phyloP scores from a whole-genome alignment of 2,888 invertebrate species.

The Sceliomorpha sp. region DNA sequence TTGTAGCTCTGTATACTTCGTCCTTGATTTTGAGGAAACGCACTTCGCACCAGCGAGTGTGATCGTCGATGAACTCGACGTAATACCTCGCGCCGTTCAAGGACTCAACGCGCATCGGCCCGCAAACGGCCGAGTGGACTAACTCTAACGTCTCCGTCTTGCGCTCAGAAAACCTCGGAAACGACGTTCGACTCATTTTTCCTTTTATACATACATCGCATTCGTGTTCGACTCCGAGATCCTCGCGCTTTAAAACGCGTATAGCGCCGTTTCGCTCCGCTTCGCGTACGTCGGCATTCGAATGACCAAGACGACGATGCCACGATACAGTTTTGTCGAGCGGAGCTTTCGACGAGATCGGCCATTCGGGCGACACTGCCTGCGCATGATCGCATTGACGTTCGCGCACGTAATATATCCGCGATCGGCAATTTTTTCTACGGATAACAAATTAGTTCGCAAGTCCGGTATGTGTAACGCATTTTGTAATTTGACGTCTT shows the following conservation, averaged over 20 bases:
- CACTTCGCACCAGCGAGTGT: constrained; percentile 53
- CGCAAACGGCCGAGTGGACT: constrained; percentile 39
- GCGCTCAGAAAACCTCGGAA: constrained; percentile 6
- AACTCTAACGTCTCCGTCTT: constrained; percentile 41
- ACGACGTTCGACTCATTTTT: constrained; percentile 12
- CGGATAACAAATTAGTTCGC: too few relatives aligned
- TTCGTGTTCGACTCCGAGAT: not conserved
- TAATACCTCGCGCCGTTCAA: constrained; percentile 53
- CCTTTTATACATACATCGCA: constrained; percentile 4
- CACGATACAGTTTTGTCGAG: too few relatives aligned
- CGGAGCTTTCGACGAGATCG: too few relatives aligned
- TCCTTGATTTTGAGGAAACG: constrained; percentile 50
- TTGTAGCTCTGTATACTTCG: constrained; percentile 46
- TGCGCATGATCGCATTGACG: too few relatives aligned
- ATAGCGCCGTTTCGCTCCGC: too few relatives aligned
- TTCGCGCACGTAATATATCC: too few relatives aligned
- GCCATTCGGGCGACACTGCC: too few relatives aligned
- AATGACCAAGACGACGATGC: too few relatives aligned
- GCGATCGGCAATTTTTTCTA: too few relatives aligned
- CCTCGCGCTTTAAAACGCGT: constrained; percentile 1
- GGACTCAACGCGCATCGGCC: constrained; percentile 52
- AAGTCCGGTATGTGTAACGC: too few relatives aligned
- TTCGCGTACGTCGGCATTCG: too few relatives aligned
- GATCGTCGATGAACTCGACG: constrained; percentile 60
- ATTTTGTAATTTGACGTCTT: too few relatives aligned